phyloP scores from a whole-genome alignment of 2,888 invertebrate species.

The Callyntrura guangdongensis region DNA sequence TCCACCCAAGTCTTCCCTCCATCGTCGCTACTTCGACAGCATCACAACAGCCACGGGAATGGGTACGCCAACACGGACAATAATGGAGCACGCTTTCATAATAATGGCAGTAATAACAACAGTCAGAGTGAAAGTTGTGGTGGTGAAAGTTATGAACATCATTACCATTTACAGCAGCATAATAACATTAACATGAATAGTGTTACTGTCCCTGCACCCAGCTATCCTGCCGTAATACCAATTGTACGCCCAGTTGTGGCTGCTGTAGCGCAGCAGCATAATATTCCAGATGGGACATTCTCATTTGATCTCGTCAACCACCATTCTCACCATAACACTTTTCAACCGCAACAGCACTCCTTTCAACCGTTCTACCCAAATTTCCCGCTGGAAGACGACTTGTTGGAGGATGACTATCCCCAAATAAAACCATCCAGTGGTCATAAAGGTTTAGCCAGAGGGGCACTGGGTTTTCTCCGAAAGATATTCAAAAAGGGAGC shows the following conservation, averaged over 20 bases:
- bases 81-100: constrained; percentile 67
- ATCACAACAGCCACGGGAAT: constrained; percentile 40
- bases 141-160: constrained; percentile 58
- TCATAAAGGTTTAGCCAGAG: constrained; percentile 81
- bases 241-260: constrained; percentile 70
- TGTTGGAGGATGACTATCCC: constrained; percentile 58
- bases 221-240: constrained; percentile 59
- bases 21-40: constrained; percentile 66
- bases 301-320: constrained; percentile 67
- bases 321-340: constrained; percentile 59
- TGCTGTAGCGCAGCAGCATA: constrained; percentile 60
- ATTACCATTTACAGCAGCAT: constrained; percentile 53
- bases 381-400: constrained; percentile 61
- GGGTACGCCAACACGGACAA: constrained; percentile 54
- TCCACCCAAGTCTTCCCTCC: constrained; percentile 72
- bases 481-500: constrained; percentile 84
- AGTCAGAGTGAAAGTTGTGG: constrained; percentile 60
- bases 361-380: constrained; percentile 50
- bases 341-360: constrained; percentile 49
- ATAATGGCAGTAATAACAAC: constrained; percentile 72
- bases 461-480: constrained; percentile 83
- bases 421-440: constrained; percentile 57
- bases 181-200: constrained; percentile 81
- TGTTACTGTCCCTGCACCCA: constrained; percentile 52
- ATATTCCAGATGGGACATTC: constrained; percentile 68